Evolutionary conservation across 2,113 vertebrate genomes (phyloP).

Genomic region (Limanda limanda): DNA sequence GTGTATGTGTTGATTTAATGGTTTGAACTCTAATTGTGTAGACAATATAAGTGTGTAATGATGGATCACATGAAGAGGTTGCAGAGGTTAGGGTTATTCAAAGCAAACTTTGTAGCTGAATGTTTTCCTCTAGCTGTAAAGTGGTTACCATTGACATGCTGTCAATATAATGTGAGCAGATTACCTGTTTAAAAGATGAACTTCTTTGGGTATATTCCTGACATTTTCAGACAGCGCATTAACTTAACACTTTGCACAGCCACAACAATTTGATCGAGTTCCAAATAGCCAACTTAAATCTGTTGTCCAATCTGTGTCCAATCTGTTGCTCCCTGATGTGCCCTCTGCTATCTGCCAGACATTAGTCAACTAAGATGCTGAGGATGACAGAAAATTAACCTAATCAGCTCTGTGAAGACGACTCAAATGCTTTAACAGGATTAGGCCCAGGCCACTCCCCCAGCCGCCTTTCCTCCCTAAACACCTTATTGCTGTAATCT

Average conservation of each 20-base stretch:
- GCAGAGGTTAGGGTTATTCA: background rate
- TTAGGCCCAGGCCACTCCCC: slow-evolving; percentile 66
- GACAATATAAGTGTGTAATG: no score
- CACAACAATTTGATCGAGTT: slow-evolving; percentile 57
- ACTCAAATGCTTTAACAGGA: slow-evolving; percentile 79
- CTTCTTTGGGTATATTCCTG: background rate
- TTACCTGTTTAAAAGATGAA: slow-evolving; percentile 19
- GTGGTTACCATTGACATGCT: slow-evolving; percentile 19
- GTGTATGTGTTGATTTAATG: no score
- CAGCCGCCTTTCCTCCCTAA: slow-evolving; percentile 60
- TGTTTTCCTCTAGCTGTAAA: slow-evolving; percentile 12
- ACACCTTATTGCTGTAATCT: slow-evolving; percentile 73
- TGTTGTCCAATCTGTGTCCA: slow-evolving; percentile 61
- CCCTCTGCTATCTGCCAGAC: slow-evolving; percentile 33
- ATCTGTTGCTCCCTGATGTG: slow-evolving; percentile 62
- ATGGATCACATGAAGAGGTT: background rate
- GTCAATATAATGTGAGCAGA: slow-evolving; percentile 3
- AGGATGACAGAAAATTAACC: slow-evolving; percentile 60
- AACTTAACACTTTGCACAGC: slow-evolving; percentile 45
- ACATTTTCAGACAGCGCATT: slow-evolving; percentile 47
- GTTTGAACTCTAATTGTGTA: no score
- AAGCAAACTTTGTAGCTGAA: background rate
- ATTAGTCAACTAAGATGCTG: slow-evolving; percentile 57
- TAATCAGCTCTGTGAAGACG: slow-evolving; percentile 77
- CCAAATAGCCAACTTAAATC: slow-evolving; percentile 31